Evolutionary conservation across 2,113 vertebrate species (phyloP), one percentile per base, ranked within the genome.

Genomic region (Chaetura pelagica): DNA sequence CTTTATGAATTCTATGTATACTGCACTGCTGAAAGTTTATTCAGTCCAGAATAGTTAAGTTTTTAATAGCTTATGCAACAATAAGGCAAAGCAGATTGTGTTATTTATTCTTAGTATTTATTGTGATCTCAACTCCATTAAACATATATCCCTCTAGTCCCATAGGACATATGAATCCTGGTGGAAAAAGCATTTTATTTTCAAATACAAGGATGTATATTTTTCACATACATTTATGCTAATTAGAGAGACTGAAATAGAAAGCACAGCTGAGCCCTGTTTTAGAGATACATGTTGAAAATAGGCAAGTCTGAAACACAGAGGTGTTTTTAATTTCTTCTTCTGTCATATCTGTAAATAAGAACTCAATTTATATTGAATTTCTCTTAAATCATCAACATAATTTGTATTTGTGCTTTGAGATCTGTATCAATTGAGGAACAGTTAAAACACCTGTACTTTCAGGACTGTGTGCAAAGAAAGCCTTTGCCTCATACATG

Each of bases 31-130:
- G 90, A 79, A 82, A 91, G 17, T 27, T 82, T 49, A 42, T 62
- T 87, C 48, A 67, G 44, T 57, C 27, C 76, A 13, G 72, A 88
- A 59, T 42, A 63, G 32, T 40, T 63, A 57, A 76, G 32, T 81
- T 82, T 84, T 87, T 49, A 95, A 79, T 24, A 87, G 42, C 38
- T 90, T 74, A 57, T 46, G 38, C 32, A 89, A 63, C 7, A 82
- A 54, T 54, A 86, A 69, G 21, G 49, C 68, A 94, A 91, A 96
- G 55, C 46, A 86, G 48, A 82, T 18, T 85, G 54, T 57, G 69
- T 79, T 90, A 86, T 89, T 95, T 94, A 68, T 82, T 92, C 62
- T 71, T 67, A 55, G 13, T 86, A 62, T 29, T 68, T 83, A 61
- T 68, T 76, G 24, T 81, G 10, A 2, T 84, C 86, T 84, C 87